phyloP scores from a whole-genome alignment of 2,888 invertebrate species.

The Magallana nippona region DNA sequence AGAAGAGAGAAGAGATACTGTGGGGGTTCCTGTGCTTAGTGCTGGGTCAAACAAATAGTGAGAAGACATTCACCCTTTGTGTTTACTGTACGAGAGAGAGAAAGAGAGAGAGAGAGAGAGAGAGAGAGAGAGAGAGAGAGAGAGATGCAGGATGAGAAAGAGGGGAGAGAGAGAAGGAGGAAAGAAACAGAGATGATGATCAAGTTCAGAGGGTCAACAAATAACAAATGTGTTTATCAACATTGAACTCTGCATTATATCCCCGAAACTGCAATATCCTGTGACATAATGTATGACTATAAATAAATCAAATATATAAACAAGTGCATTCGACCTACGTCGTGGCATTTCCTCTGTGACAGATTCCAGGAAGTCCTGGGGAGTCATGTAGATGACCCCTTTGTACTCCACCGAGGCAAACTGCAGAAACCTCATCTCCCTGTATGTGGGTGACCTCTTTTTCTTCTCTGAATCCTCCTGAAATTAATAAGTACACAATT shows the following conservation, averaged over 20 bases:
- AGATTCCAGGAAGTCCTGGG: conserved; percentile 98
- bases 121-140: too few species aligned
- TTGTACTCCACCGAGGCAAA: conserved; percentile 97
- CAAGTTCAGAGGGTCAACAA: too few species aligned
- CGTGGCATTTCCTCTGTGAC: conserved; percentile 95
- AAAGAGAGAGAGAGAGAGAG: too few species aligned
- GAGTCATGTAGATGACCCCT: conserved; percentile 98
- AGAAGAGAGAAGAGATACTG: neutral
- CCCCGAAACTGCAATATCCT: too few species aligned
- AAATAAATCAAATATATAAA: too few species aligned
- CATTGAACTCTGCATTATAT: too few species aligned
- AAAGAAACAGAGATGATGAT: too few species aligned
- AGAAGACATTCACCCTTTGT: neutral
- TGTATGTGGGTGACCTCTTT: conserved; percentile 83
- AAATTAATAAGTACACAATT: neutral
- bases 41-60: neutral
- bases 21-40: neutral
- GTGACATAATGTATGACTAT: too few species aligned
- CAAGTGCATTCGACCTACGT: conserved; percentile 75
- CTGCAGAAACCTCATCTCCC: conserved; percentile 94
- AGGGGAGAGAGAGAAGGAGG: too few species aligned
- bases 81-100: neutral
- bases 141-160: too few species aligned
- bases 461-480: conserved; percentile 14
- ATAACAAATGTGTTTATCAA: too few species aligned